Conservation (phyloP, 2,888 invertebrate genomes). For the Tetramorium bicarinatum region DNA sequence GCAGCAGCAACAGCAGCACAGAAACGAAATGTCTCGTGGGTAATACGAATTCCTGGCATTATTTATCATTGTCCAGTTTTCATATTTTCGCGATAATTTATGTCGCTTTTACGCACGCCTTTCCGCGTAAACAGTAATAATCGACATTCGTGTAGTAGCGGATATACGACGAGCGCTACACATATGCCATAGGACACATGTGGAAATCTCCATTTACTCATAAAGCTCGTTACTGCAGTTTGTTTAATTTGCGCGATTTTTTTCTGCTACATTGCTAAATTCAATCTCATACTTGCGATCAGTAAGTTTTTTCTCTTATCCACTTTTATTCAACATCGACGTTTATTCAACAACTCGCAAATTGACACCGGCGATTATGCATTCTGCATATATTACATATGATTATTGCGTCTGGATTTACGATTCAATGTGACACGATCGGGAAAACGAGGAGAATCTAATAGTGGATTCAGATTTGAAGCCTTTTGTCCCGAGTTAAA, state of each 20-base stretch:
- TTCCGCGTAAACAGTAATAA: slow-evolving; percentile 31
- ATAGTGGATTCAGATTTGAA: background rate
- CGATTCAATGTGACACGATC: background rate
- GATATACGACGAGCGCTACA: background rate
- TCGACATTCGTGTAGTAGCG: slow-evolving; percentile 17
- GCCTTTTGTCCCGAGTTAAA: background rate
- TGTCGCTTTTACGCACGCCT: slow-evolving; percentile 25
- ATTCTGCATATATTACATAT: background rate
- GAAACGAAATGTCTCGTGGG: slow-evolving; percentile 53
- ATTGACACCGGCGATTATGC: background rate
- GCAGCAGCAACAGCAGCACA: slow-evolving; percentile 8
- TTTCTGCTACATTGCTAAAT: background rate
- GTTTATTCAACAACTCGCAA: background rate
- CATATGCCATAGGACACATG: background rate
- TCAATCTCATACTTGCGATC: background rate
- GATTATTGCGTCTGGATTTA: background rate
- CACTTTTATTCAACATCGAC: background rate
- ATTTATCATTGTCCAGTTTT: slow-evolving; percentile 54
- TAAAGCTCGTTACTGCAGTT: background rate
- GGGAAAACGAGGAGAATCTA: background rate
- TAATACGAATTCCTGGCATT: slow-evolving; percentile 48
- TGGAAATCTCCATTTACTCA: background rate
- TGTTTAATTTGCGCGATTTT: background rate
- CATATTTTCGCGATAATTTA: slow-evolving; percentile 44
- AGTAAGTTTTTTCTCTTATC: background rate